Evolutionary conservation across 1,140 invertebrate species (phyloP).

Genomic region (Zaprionus kolodkinae): DNA sequence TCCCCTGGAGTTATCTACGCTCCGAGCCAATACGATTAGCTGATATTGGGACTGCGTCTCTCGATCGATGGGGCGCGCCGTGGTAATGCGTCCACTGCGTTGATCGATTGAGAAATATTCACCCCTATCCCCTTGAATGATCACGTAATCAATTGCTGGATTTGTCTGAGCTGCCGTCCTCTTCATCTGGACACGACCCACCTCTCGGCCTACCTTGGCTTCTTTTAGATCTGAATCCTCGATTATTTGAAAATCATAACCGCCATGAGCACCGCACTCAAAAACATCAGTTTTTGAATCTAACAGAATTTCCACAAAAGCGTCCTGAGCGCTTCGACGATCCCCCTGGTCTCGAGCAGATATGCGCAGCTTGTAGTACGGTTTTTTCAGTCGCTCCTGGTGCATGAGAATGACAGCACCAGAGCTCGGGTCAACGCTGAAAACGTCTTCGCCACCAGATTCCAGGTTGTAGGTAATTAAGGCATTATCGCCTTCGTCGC

Average conservation of each 20-base stretch:
- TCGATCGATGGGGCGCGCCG: slow-evolving; percentile 92
- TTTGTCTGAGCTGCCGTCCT: slow-evolving; percentile 38
- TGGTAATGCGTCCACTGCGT: slow-evolving; percentile 91
- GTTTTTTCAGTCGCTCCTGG: slow-evolving; percentile 85
- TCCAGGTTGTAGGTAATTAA: slow-evolving; percentile 91
- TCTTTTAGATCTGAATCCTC: slow-evolving; percentile 90
- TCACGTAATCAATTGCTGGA: slow-evolving; percentile 87
- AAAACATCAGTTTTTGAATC: slow-evolving; percentile 88
- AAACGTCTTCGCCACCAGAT: slow-evolving; percentile 90
- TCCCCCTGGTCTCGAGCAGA: slow-evolving; percentile 92
- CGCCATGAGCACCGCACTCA: slow-evolving; percentile 89
- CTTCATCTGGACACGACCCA: slow-evolving; percentile 90
- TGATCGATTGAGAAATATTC: slow-evolving; percentile 93
- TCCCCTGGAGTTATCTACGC: slow-evolving; percentile 30
- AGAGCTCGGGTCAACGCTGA: slow-evolving; percentile 90
- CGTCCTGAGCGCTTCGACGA: slow-evolving; percentile 88
- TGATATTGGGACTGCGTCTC: slow-evolving; percentile 92
- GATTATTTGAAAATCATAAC: slow-evolving; percentile 91
- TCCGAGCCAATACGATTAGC: slow-evolving; percentile 90
- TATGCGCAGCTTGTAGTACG: slow-evolving; percentile 89
- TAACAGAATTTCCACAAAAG: slow-evolving; percentile 92
- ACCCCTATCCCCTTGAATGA: slow-evolving; percentile 92
- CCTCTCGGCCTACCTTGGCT: slow-evolving; percentile 87
- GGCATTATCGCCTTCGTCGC: slow-evolving; percentile 93
- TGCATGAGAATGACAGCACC: slow-evolving; percentile 89